Conservation (phyloP, 2,888 invertebrate species). For the Chaetogeoica ovagalla region DNA sequence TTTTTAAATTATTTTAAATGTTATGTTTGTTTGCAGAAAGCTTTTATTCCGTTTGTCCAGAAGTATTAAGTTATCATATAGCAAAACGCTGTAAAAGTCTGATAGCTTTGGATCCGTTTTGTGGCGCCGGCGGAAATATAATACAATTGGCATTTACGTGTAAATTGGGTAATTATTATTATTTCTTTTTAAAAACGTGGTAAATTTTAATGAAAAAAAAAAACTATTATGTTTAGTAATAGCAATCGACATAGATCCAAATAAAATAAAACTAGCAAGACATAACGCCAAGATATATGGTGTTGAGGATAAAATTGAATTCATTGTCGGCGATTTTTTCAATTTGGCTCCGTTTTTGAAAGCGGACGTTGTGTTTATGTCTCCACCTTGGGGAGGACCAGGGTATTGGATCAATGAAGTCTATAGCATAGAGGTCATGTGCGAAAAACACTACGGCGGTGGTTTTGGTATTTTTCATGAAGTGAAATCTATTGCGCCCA, state of each 20-base stretch:
- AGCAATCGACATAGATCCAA: conserved; percentile 93
- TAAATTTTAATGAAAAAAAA: no score
- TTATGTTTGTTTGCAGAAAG: conserved; percentile 70
- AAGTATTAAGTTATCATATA: conserved; percentile 86
- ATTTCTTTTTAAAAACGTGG: background rate
- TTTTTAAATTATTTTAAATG: background rate
- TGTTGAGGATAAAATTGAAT: conserved; percentile 83
- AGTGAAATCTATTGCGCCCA: conserved; percentile 72
- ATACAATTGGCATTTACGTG: conserved; percentile 93
- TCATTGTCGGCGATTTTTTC: conserved; percentile 89
- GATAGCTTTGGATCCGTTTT: conserved; percentile 91
- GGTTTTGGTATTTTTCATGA: conserved; percentile 69
- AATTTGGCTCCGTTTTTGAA: conserved; percentile 67
- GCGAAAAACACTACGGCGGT: conserved; percentile 63
- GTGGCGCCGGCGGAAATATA: conserved; percentile 96
- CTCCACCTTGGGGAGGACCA: conserved; percentile 98
- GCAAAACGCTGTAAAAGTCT: conserved; percentile 80
- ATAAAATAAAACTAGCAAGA: conserved; percentile 82
- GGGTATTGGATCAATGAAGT: conserved; percentile 69
- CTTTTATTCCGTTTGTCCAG: conserved; percentile 99
- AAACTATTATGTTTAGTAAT: conserved; percentile 67
- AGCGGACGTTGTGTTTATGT: conserved; percentile 89
- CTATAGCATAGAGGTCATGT: conserved; percentile 73
- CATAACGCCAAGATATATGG: conserved; percentile 93
- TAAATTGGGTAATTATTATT: conserved; percentile 67